phyloP scores from a whole-genome alignment of 2,113 vertebrate genomes.

The Eubucco bourcierii region DNA sequence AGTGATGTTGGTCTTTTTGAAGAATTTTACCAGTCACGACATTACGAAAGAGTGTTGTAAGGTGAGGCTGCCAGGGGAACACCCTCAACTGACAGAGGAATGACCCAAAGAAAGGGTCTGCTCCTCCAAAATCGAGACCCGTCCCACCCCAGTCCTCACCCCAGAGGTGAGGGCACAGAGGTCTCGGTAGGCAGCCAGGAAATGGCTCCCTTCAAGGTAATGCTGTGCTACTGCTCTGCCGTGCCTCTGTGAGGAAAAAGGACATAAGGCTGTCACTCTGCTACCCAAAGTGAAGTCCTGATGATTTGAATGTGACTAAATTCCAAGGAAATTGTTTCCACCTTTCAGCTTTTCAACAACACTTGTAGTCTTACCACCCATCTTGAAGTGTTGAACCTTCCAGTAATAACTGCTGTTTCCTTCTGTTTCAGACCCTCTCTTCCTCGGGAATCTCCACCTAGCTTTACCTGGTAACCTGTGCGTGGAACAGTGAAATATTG shows the following conservation, averaged over 20 bases:
- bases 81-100: rapidly evolving
- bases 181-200: not conserved
- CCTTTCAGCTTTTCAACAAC: not conserved
- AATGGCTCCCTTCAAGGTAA: not conserved
- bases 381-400: not conserved
- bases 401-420: not conserved
- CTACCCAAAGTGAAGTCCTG: not conserved
- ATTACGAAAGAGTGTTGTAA: not conserved
- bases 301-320: not conserved
- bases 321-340: not conserved
- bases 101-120: not conserved
- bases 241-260: not conserved
- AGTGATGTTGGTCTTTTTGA: not conserved
- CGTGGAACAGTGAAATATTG: not conserved
- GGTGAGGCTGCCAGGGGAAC: not conserved
- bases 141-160: rapidly evolving
- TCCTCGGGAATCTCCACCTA: not conserved
- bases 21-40: rapidly evolving
- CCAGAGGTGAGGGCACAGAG: rapidly evolving
- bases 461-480: not conserved
- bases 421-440: not conserved
- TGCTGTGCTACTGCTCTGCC: not conserved
- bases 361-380: not conserved
- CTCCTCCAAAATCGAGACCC: rapidly evolving
- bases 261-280: rapidly evolving